A percentile compares a stretch with the other conserved stretches of the same genome.
Conservation (phyloP, 30 jellyfish, hydroid and myxozoan species). For the Hydractinia echinata region DNA sequence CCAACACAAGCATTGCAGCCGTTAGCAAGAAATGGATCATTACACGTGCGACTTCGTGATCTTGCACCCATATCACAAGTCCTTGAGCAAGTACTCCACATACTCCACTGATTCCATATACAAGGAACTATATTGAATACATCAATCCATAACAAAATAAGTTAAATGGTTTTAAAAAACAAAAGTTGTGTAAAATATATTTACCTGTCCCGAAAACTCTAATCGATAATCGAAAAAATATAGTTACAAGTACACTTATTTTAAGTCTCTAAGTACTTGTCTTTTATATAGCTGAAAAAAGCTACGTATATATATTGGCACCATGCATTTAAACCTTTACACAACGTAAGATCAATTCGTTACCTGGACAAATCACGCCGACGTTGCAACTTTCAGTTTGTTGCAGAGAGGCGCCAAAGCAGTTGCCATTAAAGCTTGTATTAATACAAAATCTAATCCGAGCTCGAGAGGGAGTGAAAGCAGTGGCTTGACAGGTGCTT, state of each 20-base stretch:
- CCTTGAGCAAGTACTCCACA: constrained; percentile 7
- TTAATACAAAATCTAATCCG: constrained; percentile 16
- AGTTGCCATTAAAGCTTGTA: neutral
- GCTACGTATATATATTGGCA: too few species aligned
- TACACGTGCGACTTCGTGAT: constrained; percentile 13
- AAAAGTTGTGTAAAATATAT: too few species aligned
- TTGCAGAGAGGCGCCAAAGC: constrained; percentile 1
- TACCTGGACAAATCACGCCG: constrained; percentile 28
- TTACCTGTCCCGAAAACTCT: too few species aligned
- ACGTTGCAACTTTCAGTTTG: constrained; percentile 26
- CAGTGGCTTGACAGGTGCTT: too few species aligned
- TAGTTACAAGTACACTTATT: too few species aligned
- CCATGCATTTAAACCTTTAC: too few species aligned
- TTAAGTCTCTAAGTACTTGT: too few species aligned
- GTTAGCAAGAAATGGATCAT: constrained; percentile 14
- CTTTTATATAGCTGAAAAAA: too few species aligned
- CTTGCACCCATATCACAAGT: constrained; percentile 17
- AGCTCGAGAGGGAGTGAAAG: neutral
- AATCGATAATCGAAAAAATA: too few species aligned
- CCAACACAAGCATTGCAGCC: constrained; percentile 24
- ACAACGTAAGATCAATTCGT: too few species aligned
- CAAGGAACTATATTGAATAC: constrained; percentile 1
- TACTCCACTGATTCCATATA: constrained; percentile 21
- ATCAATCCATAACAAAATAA: too few species aligned
- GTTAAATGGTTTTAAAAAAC: too few species aligned